A percentile compares a stretch with the other conserved stretches of the same genome.
phyloP scores from a whole-genome alignment of 2,113 vertebrate species.

The Todiramphus saurophagus region DNA sequence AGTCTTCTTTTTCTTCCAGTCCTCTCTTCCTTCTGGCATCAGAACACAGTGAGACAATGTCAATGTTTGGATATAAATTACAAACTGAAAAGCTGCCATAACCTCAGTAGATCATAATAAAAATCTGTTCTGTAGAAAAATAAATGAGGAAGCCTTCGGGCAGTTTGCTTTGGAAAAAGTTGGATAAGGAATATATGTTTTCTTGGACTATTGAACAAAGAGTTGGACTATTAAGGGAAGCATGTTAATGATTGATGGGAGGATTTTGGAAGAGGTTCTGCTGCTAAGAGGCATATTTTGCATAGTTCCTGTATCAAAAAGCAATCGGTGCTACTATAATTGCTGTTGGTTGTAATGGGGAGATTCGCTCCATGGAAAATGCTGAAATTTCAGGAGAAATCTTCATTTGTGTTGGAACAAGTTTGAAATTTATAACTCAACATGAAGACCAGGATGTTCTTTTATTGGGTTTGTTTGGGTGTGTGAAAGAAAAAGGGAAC shows the following conservation, averaged over 20 bases:
- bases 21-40: neutral
- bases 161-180: neutral
- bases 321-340: fast-evolving
- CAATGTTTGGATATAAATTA: neutral
- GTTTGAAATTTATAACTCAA: neutral
- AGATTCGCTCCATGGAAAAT: neutral
- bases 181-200: neutral
- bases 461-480: neutral
- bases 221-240: neutral
- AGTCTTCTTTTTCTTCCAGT: neutral
- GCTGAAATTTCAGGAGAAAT: neutral
- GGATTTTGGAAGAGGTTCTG: neutral
- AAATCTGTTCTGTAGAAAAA: neutral
- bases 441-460: neutral
- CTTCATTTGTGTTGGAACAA: neutral
- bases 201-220: neutral
- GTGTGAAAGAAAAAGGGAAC: neutral
- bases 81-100: neutral
- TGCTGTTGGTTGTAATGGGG: neutral
- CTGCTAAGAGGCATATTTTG: neutral
- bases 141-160: neutral
- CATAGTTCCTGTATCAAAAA: neutral
- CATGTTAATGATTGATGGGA: neutral
- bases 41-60: neutral
- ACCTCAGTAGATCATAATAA: neutral